Base-by-base conservation (phyloP, 2,888 invertebrate genomes). In the Tortrix viridana region DNA sequence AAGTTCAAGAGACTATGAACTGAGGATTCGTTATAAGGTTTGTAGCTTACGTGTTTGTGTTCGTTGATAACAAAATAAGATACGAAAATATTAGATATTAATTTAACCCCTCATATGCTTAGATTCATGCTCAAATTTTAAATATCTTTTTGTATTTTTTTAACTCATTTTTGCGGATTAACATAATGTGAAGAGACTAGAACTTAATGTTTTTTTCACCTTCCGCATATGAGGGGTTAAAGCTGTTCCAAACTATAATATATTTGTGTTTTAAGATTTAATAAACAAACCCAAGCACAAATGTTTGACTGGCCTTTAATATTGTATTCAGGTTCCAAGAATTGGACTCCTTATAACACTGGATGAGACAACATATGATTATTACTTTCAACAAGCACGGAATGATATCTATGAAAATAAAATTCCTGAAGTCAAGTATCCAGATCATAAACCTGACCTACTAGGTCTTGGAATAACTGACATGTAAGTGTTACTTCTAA, bases 391-490 rank as follows among this genome's bases (percentile, higher is more conserved):
- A 84, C 98, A 97, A 94, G 96, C 95, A 48, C 93, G 97, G 32
- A 93, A 94, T 77, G 98, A 98, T 93, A 95, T 98, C 49, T 93
- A 97, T 65, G 94, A 95, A 60, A 96, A 96, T 77, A 95, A 94
- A 77, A 95, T 98, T 68, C 93, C 95, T 6, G 97, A 97, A 80
- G 95, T 97, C 65, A 93, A 95, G 65, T 96, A 96, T 84, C 96
- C 96, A 57, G 95, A 95, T 64, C 94, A 95, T 74, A 95, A 95
- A 78, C 93, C 95, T 65, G 95, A 97, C 84, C 92, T 97, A 1
- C 90, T 97, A 59, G 98, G 98, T 0, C 89, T 98, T 56, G 97
- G 97, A 9, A 97, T 97, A 60, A 94, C 96, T 56, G 97, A 98
- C 82, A 97, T 98, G 97, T 96, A 93, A 86, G 89, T 85, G 3